Conservation (phyloP, 2,113 vertebrate genomes). For the Stomatorhinus ivindoensis region DNA sequence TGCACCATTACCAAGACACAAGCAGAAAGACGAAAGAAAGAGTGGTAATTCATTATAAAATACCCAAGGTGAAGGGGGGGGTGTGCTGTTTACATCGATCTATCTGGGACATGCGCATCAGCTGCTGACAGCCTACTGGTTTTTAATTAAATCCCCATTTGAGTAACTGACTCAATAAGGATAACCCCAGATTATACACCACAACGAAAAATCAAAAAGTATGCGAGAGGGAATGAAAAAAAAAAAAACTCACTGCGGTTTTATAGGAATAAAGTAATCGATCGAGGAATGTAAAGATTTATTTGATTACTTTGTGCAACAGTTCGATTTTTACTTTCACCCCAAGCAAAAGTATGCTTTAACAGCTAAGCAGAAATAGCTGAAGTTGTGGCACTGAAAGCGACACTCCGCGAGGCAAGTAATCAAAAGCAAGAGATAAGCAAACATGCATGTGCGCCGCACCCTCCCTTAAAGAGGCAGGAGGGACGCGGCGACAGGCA, state of each 20-base stretch:
- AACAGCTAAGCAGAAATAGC: background rate
- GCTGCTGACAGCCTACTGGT: background rate
- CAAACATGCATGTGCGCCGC: background rate
- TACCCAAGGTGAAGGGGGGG: background rate
- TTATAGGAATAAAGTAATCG: background rate
- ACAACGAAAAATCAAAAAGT: background rate
- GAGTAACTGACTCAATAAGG: background rate
- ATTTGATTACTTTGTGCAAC: background rate
- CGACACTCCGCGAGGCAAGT: background rate
- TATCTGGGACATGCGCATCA: background rate
- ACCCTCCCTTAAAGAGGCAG: background rate
- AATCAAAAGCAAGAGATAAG: background rate
- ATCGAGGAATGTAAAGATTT: background rate
- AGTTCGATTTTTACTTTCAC: background rate
- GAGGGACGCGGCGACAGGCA: background rate
- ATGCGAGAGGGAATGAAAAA: background rate
- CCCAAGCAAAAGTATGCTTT: background rate
- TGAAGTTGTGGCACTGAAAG: background rate
- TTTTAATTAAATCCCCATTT: background rate
- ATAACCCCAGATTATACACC: background rate
- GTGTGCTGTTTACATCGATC: background rate
- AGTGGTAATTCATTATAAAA: background rate
- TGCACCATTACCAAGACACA: conserved; percentile 44
- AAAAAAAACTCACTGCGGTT: background rate
- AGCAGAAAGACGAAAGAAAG: background rate